Base-by-base conservation (phyloP, 2,797 vertebrate genomes). In the Scolopax bukidnonensis region DNA sequence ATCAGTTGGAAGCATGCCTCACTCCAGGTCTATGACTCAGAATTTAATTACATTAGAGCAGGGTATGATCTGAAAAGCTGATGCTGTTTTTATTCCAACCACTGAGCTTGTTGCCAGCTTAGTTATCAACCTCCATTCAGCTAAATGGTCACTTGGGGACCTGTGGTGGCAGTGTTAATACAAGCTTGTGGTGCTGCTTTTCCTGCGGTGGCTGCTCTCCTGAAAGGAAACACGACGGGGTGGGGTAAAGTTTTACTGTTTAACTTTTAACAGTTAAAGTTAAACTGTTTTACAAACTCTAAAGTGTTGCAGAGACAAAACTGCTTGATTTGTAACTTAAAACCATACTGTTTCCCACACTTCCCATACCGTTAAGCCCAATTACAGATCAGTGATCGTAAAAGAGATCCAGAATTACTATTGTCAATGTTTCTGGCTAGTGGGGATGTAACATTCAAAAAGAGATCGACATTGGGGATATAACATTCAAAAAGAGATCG, bases 1-100 rank as follows among this genome's bases (percentile, higher is more conserved):
- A 80, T 82, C 87, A 27, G n/a, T 51, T 96, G 93, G 94, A 95
- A 88, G 56, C 20, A 27, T 86, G 93, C 95, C 89, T 79, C 80
- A 28, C 77, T 67, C 84, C 91, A 82, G 87, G 77, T 50, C 96
- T 94, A 16, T 78, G 95, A 91, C 83, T 95, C 80, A 88, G 33
- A 94, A 87, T 94, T 95, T 93, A 94, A 96, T 97, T 87, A 88
- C 87, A 95, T 95, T 95, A 96, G 59, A 74, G 95, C 79, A 85
- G 79, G 25, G 28, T 64, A 88, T 30, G 85, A 90, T 79, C 47
- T 79, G 59, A 93, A 94, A 90, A 92, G 87, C 94, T 90, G 94
- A 96, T 82, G 85, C 87, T 96, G 94, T 45, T 95, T 93, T 84
- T 82, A 76, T 93, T 95, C 73, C 94, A 96, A 33, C 70, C 20